Base-by-base conservation (phyloP, 2,113 vertebrate genomes). In the Mormoops blainvillei region DNA sequence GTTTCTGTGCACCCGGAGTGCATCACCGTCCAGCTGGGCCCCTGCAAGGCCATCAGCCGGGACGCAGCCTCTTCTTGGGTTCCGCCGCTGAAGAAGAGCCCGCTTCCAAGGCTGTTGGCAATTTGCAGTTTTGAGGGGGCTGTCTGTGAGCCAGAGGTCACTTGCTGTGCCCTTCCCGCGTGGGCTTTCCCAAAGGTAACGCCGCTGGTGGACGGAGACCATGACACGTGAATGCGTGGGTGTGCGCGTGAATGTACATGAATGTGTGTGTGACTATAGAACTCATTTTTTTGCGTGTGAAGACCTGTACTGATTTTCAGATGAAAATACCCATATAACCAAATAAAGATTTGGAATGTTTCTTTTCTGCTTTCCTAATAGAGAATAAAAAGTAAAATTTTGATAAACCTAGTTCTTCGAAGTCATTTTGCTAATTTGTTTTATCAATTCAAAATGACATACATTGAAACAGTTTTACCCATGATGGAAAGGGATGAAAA, bases 301-400 rank as follows among this genome's bases (percentile, higher is more conserved):
- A 52, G 22, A 4, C 65, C 31, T n/a, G 28, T 41, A 36, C 0
- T 77, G 4, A 89, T 76, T 76, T 95, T 67, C 52, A 67, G 84
- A n/a, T 36, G 41, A 58, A 67, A 78, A 24, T 38, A 41, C 38
- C 9, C 76, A 56, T 9, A 52, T n/a, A 94, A 41, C 2, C 43
- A n/a, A 85, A 24, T 33, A 38, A 91, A 48, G 2, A 67, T 41
- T 50, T 58, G 24, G 20, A n/a, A 41, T 6, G 63, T 85, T 96
- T 68, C 78, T 92, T 48, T 18, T 77, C 2, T 48, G 61, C 13
- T 82, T 89, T 89, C 38, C 22, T 89, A 88, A 24, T 20, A 84
- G 28, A 54, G 41, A 71, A 63, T 54, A 38, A 84, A 81, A 61
- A 71, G 15, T 19, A n/a, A 86, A 68, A 77, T 26, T 38, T 58